These are phyloP conservation scores for Sesamia nonagrioides DNA, from an alignment of 1,140 invertebrate species.

Conservation along the genomic window DNA sequence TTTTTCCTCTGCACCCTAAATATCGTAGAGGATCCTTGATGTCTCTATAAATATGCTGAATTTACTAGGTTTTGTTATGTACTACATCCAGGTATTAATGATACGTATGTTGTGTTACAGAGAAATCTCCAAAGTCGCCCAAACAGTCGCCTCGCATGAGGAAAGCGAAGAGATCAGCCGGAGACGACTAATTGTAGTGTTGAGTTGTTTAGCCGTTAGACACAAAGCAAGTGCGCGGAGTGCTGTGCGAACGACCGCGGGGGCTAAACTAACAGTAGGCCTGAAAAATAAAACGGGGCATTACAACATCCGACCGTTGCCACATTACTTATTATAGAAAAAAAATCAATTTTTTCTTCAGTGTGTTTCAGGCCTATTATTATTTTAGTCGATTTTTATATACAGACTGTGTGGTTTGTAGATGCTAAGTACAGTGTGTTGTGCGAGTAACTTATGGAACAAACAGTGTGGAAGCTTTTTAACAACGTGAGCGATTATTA, in stretches of 20 bases:
- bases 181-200: constrained; percentile 86
- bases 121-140: constrained; percentile 89
- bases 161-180: constrained; percentile 91
- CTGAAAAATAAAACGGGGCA: not conserved
- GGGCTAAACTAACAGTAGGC: constrained; percentile 76
- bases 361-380: constrained; percentile 62
- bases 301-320: constrained; percentile 4
- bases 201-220: constrained; percentile 51
- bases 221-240: constrained; percentile 53
- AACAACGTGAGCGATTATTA: constrained; percentile 74
- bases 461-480: constrained; percentile 80
- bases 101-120: constrained; percentile 80
- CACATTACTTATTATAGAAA: not conserved
- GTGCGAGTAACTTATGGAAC: constrained; percentile 85
- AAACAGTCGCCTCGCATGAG: constrained; percentile 91
- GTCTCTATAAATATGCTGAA: no score
- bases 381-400: constrained; percentile 73
- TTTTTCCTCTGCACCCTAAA: no score
- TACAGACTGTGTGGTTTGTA: constrained; percentile 80
- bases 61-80: no score
- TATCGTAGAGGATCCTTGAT: no score
- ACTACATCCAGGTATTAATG: not conserved
- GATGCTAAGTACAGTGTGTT: constrained; percentile 73
- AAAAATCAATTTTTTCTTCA: not conserved
- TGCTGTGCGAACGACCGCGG: constrained; percentile 53